Conservation (phyloP, 2,113 vertebrate genomes). For the Erinaceus europaeus region DNA sequence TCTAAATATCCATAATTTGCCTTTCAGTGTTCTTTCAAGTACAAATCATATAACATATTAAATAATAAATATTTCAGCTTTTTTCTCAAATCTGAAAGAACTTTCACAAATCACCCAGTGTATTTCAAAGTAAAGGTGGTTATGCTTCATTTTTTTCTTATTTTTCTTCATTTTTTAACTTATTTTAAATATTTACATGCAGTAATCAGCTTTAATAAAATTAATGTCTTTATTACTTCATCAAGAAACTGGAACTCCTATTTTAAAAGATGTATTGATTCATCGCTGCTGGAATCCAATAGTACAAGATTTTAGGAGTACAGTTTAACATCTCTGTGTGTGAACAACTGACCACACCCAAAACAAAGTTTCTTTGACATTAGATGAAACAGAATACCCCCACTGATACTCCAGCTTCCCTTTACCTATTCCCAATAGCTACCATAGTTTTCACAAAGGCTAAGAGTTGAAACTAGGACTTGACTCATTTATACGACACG, state of each 20-base stretch:
- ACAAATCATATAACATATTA: neutral
- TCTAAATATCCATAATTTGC: neutral
- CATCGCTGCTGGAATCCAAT: no score
- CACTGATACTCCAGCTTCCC: no score
- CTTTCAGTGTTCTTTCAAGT: neutral
- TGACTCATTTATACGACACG: neutral
- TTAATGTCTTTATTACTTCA: neutral
- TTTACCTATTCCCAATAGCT: no score
- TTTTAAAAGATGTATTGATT: neutral
- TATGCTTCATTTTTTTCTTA: neutral
- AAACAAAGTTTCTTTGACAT: no score
- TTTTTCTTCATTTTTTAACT: neutral
- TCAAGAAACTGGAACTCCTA: neutral
- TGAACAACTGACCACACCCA: no score
- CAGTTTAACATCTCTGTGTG: no score
- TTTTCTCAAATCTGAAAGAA: neutral
- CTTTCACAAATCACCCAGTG: neutral
- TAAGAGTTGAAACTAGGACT: no score
- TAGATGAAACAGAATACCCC: no score
- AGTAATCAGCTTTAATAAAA: neutral
- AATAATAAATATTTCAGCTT: neutral
- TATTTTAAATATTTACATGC: neutral
- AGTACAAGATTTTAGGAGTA: no score
- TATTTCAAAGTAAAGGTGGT: neutral
- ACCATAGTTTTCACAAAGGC: no score